These are phyloP conservation scores for Drosophila putrida DNA, from an alignment of 2,888 invertebrate genomes.

Conservation along the genomic window DNA sequence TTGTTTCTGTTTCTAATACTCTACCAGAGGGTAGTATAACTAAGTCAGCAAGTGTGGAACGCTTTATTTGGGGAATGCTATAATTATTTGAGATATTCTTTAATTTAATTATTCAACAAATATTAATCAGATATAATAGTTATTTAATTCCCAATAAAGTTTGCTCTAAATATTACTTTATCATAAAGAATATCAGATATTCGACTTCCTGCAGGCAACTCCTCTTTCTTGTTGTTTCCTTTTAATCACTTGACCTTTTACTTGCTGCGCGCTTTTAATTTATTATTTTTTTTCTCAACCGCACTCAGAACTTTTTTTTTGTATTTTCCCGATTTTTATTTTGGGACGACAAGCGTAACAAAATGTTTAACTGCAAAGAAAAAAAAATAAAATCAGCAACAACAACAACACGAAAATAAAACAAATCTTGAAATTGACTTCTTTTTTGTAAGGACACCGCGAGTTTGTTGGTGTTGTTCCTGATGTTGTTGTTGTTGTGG, in stretches of 20 bases:
- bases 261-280: conserved; percentile 64
- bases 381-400: conserved; percentile 30
- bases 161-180: too few species aligned
- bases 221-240: conserved; percentile 9
- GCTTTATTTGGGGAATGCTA: too few species aligned
- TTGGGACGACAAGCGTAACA: conserved; percentile 58
- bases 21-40: not conserved
- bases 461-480: conserved; percentile 28
- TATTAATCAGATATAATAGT: too few species aligned
- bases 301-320: conserved; percentile 57
- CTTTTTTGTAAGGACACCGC: conserved; percentile 40
- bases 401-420: conserved; percentile 19
- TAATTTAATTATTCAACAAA: too few species aligned
- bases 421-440: conserved; percentile 70
- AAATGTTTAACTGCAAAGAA: conserved; percentile 70
- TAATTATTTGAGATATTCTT: too few species aligned
- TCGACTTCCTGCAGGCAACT: not conserved
- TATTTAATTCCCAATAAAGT: too few species aligned
- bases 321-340: conserved; percentile 40
- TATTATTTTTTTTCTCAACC: conserved; percentile 67
- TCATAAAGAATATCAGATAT: not conserved
- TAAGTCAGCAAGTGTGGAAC: not conserved
- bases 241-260: conserved; percentile 75
- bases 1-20: conserved; percentile 11
- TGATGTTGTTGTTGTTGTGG: conserved; percentile 32